Conservation (phyloP, 2,113 vertebrate genomes). For the Enhydra lutris region DNA sequence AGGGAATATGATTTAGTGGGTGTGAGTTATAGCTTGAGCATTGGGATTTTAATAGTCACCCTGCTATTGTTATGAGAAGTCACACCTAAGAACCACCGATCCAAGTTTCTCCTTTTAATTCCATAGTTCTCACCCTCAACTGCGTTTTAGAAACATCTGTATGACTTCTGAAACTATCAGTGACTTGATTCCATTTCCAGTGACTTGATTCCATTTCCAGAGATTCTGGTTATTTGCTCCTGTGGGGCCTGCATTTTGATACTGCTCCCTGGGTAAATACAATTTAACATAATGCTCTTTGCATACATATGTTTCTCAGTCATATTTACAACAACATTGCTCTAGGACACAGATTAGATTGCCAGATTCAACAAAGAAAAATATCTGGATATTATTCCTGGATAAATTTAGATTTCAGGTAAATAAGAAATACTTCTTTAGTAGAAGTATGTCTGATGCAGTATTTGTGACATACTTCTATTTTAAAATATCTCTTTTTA, state of each 20-base stretch:
- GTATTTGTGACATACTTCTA: neutral
- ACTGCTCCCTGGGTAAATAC: neutral
- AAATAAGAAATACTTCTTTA: neutral
- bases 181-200: neutral
- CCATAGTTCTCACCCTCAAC: neutral
- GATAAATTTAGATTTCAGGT: constrained; percentile 19
- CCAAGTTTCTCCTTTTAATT: neutral
- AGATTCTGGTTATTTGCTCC: neutral
- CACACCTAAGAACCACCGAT: neutral
- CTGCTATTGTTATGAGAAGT: neutral
- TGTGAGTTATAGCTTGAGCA: neutral
- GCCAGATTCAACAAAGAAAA: neutral
- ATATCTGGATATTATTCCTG: neutral
- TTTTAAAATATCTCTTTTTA: neutral
- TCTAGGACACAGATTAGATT: neutral
- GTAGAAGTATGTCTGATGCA: neutral
- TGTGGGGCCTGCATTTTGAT: neutral
- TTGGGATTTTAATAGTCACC: neutral
- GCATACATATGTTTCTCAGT: neutral
- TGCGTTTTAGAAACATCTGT: neutral
- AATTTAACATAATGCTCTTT: neutral
- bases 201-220: neutral
- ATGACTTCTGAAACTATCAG: neutral
- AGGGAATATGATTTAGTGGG: neutral
- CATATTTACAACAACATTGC: neutral